Percentiles rank a stretch among this genome's conserved stretches.
Conservation (phyloP, 2,797 vertebrate genomes). For the Rhabdophis nuchalis region DNA sequence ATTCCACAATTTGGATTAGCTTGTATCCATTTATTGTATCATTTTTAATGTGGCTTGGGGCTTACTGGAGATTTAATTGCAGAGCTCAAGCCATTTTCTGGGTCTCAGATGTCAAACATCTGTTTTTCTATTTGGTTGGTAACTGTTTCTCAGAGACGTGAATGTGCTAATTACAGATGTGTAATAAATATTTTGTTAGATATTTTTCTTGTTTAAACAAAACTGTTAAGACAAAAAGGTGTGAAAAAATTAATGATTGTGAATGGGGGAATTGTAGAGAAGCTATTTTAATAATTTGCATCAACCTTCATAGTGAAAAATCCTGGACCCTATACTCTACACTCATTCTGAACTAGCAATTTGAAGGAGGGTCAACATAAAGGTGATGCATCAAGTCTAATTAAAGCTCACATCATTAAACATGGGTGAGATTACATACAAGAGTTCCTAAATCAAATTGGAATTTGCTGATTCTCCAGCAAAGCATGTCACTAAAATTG, state of each 20-base stretch:
- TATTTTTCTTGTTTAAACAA: slow-evolving; percentile 17
- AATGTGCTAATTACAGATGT: slow-evolving; percentile 14
- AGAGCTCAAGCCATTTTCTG: slow-evolving; percentile 7
- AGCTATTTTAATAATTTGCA: not conserved
- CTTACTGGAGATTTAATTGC: slow-evolving; percentile 21
- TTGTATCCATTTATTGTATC: slow-evolving; percentile 14
- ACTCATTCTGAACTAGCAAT: not conserved
- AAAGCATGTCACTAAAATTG: not conserved
- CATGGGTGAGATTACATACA: not conserved
- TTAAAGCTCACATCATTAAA: not conserved
- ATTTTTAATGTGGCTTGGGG: slow-evolving; percentile 1
- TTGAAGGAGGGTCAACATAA: not conserved
- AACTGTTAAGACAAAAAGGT: not conserved
- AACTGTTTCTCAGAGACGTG: not conserved
- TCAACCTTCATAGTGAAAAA: not conserved
- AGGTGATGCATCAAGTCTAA: not conserved
- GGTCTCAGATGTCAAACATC: slow-evolving; percentile 28
- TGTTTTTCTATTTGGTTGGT: slow-evolving; percentile 13
- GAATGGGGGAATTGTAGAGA: not conserved
- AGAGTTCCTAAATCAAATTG: not conserved
- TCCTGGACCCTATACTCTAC: not conserved
- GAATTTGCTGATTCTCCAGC: not conserved
- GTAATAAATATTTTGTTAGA: slow-evolving; percentile 1
- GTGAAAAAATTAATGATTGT: not conserved
- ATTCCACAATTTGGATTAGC: slow-evolving; percentile 10